Base-by-base conservation (phyloP, 2,888 invertebrate species). In the Elmis aenea region DNA sequence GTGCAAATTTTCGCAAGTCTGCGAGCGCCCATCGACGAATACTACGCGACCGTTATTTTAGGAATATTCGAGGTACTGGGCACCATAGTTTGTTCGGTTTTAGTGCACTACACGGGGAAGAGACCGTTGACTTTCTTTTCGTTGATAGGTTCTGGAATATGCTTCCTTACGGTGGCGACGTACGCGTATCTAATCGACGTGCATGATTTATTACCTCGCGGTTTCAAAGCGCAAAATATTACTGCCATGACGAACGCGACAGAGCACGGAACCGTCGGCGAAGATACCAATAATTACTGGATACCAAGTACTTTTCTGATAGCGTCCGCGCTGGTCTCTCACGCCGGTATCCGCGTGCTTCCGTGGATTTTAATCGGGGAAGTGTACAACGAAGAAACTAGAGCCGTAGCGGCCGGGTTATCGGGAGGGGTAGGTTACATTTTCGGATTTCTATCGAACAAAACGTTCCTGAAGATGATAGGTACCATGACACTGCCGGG, bases 361-460 rank as follows among this genome's bases (percentile, higher is more conserved):
- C 86, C 88, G 0, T 89, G 88, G 88, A 77, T 89, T 45, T 69
- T 88, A 6, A 81, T 84, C 22, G 86, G 86, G 5, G 88, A 89
- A 68, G 82, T 86, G 42, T 84, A 76, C 57, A 77, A 81, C 14
- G 75, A 77, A 0, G 76, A 77, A 39, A 80, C 81, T 0, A 71
- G 87, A 13, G 79, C 84, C 2, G 76, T 76, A 1, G 85, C 83
- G 0, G 81, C 84, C 0, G 88, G 88, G 0, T 64, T 83, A 2
- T 77, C 84, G 0, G 80, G 84, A 10, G 85, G 81, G 0, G 70
- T 79, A 1, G 85, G 85, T 2, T 89, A 88, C 58, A 69, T 87
- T 14, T 82, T 87, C 52, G 80, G 80, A 0, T 89, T 87, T 51
- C 61, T 81, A 2, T 73, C 85, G 1, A 88, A 87, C 57, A 87